These are phyloP conservation scores for Drosophila emarginata DNA, from an alignment of 2,888 invertebrate species.

Conservation along the genomic window DNA sequence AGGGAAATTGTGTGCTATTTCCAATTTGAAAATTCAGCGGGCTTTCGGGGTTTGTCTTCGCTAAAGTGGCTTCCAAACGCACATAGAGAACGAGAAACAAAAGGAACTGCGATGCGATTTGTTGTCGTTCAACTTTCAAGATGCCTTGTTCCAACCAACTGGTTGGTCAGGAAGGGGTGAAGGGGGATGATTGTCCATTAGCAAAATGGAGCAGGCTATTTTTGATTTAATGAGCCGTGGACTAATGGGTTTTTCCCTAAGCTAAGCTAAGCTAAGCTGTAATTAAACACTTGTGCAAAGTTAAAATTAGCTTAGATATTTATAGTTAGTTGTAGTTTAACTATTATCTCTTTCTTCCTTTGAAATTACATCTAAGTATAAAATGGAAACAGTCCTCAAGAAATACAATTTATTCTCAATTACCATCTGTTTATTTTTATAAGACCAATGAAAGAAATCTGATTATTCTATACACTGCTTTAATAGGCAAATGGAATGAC, in stretches of 20 bases:
- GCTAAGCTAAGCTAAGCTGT: slow-evolving; percentile 23
- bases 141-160: slow-evolving; percentile 36
- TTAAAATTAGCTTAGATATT: slow-evolving; percentile 13
- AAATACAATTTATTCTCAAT: no score
- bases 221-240: slow-evolving; percentile 81
- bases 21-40: slow-evolving; percentile 76
- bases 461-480: no score
- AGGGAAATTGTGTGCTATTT: slow-evolving; percentile 82
- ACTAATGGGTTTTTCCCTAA: slow-evolving; percentile 74
- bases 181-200: slow-evolving; percentile 74
- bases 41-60: slow-evolving; percentile 49
- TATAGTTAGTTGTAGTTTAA: slow-evolving; percentile 3
- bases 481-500: no score
- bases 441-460: no score
- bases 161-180: slow-evolving; percentile 7
- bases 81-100: slow-evolving; percentile 43
- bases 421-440: no score
- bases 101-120: slow-evolving; percentile 52
- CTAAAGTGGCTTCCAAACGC: slow-evolving; percentile 62
- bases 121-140: slow-evolving; percentile 72
- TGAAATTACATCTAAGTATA: neutral
- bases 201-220: slow-evolving; percentile 81
- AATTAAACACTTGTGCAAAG: slow-evolving; percentile 31
- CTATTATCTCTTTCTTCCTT: neutral
- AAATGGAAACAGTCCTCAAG: no score